Conservation (phyloP, 2,888 invertebrate species). For the Ceramica pisi region DNA sequence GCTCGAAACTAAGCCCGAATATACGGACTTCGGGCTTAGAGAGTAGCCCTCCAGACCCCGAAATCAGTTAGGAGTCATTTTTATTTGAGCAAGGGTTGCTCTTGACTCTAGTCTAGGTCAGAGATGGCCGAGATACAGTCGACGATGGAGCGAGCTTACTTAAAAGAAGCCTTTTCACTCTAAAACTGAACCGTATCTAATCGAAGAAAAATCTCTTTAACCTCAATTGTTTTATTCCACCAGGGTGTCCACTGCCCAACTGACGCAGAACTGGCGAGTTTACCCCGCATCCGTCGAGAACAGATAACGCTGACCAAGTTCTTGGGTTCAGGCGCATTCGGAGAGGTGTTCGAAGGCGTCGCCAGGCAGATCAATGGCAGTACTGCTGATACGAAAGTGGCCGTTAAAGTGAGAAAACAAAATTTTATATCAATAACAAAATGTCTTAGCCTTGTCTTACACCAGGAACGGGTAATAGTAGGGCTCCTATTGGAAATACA, state of each 20-base stretch:
- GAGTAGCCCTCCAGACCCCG: no score
- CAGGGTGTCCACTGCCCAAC: constrained; percentile 90
- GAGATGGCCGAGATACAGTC: no score
- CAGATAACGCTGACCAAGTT: constrained; percentile 97
- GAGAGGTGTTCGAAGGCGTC: constrained; percentile 98
- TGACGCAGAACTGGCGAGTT: constrained; percentile 94
- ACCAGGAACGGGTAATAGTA: neutral
- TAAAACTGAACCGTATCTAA: no score
- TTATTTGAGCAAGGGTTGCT: no score
- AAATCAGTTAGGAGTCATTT: no score
- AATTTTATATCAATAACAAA: neutral
- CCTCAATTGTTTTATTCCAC: neutral
- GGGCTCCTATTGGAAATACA: neutral
- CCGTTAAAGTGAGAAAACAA: constrained; percentile 93
- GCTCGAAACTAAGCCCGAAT: no score
- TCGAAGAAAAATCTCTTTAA: neutral
- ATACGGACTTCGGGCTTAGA: no score
- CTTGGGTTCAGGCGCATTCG: constrained; percentile 98
- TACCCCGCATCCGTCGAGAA: constrained; percentile 96
- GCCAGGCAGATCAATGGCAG: constrained; percentile 93
- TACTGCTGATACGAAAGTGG: constrained; percentile 94
- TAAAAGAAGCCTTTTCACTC: no score
- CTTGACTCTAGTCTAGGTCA: no score
- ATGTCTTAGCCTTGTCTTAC: neutral
- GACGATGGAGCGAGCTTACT: no score